Evolutionary conservation across 2,113 vertebrate genomes (phyloP), one percentile per base, ranked within the genome.

Genomic region (Piliocolobus tephrosceles): DNA sequence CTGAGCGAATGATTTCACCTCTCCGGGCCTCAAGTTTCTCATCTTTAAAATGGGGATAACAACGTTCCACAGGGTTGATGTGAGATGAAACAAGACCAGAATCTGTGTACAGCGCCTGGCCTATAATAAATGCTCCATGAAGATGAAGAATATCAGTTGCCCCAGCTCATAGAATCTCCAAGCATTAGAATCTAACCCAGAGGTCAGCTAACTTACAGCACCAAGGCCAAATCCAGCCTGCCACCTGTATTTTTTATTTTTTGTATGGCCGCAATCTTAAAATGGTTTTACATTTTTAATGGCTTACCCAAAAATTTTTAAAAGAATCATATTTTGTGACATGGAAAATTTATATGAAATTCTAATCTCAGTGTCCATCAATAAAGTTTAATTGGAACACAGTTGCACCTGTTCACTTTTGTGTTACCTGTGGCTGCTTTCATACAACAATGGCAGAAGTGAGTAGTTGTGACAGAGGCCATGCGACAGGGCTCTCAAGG

Each of bases 391-490:
- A 45, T 0, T 38, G 50, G 64, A 17, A 40, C 12, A 5, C 55
- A 8, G 2, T 1, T 4, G 2, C 0, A 12, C 23, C 45, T 3
- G 0, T 16, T 14, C 72, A 4, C 45, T 8, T 66, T 7, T 11
- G 20, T 11, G 9, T 8, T 7, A 20, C 43, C 43, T 20, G 1
- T 3, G 9, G 58, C 45, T 16, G 3, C 35, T 12, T 43, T 14
- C 6, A 68, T 2, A 8, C 17, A 23, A 0, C 5, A 7, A 66
- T 12, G 64, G 55, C 27, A 17, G 72, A 40, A 18, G 0, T 1
- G 50, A 17, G 55, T 2, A 2, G 18, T 4, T 14, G 11, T 0
- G 84, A 23, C 22, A 17, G 75, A 43, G 57, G 55, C 30, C 27
- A 9, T 0, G 0, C 0, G 55, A 55, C 30, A 12, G 40, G 9